These are phyloP conservation scores for Adineta ricciae DNA, from an alignment of 2,888 invertebrate species.

Conservation along the genomic window DNA sequence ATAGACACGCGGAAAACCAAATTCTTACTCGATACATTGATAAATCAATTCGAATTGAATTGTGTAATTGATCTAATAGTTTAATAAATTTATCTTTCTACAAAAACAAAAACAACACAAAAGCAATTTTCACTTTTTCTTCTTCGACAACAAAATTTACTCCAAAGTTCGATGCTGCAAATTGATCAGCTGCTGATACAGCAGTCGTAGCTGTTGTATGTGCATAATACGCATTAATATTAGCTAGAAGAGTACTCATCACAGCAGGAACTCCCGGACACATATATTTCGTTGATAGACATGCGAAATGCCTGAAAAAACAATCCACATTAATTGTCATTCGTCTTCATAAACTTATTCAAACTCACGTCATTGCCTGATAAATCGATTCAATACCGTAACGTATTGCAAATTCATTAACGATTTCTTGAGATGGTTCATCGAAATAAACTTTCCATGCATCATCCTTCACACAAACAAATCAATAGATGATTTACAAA, in stretches of 20 bases:
- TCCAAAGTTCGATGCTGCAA: slow-evolving; percentile 98
- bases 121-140: too few species aligned
- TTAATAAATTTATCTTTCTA: slow-evolving; percentile 96
- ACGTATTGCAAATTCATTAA: slow-evolving; percentile 98
- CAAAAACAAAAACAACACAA: too few species aligned
- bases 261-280: slow-evolving; percentile 94
- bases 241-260: slow-evolving; percentile 93
- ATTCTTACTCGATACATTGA: slow-evolving; percentile 68
- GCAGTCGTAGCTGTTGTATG: slow-evolving; percentile 78
- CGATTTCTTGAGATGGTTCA: slow-evolving; percentile 91
- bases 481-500: neutral
- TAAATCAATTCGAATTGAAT: slow-evolving; percentile 89
- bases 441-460: slow-evolving; percentile 99
- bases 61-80: slow-evolving; percentile 91
- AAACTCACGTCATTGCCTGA: slow-evolving; percentile 77
- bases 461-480: too few species aligned
- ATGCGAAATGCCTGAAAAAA: slow-evolving; percentile 73
- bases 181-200: slow-evolving; percentile 94
- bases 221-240: slow-evolving; percentile 96
- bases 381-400: slow-evolving; percentile 98
- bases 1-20: too few species aligned
- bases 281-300: slow-evolving; percentile 95
- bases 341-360: neutral
- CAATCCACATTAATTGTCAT: neutral
- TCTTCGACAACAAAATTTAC: neutral